A percentile compares a stretch with the other conserved stretches of the same genome.
phyloP scores from a whole-genome alignment of 2,888 invertebrate genomes.

The Eilema caniola region DNA sequence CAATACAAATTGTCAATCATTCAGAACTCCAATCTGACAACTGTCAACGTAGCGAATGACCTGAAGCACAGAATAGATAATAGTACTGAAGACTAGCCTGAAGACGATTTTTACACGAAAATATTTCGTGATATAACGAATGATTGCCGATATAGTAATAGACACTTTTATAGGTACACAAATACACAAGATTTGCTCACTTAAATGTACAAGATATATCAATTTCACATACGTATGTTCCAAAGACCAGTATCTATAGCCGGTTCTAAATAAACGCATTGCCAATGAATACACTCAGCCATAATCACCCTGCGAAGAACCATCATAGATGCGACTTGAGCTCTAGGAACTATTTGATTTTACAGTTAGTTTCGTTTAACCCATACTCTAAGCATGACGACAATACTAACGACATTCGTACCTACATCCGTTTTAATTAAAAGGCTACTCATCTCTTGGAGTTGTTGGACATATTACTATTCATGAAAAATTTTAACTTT shows the following conservation, averaged over 20 bases:
- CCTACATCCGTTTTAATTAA: background rate
- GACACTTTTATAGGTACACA: no score
- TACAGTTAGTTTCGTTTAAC: slow-evolving; percentile 50
- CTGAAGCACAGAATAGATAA: no score
- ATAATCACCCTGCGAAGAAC: slow-evolving; percentile 16
- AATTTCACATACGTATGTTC: slow-evolving; percentile 29
- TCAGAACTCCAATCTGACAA: background rate
- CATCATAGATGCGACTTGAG: slow-evolving; percentile 31
- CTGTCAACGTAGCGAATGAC: background rate
- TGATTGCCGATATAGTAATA: background rate
- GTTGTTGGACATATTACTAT: background rate
- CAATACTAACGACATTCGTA: slow-evolving; percentile 20
- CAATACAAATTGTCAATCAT: background rate
- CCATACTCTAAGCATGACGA: slow-evolving; percentile 35
- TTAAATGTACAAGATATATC: background rate
- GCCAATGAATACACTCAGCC: slow-evolving; percentile 47
- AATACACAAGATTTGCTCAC: background rate
- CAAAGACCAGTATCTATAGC: slow-evolving; percentile 44
- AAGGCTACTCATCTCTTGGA: background rate
- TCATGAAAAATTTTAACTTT: background rate
- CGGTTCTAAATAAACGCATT: slow-evolving; percentile 41
- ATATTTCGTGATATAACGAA: background rate
- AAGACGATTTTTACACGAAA: background rate
- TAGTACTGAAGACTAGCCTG: no score
- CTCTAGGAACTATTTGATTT: slow-evolving; percentile 30